Conservation (phyloP, 35 echinoderm and acorn worm species). For the Apostichopus parvimensis region DNA sequence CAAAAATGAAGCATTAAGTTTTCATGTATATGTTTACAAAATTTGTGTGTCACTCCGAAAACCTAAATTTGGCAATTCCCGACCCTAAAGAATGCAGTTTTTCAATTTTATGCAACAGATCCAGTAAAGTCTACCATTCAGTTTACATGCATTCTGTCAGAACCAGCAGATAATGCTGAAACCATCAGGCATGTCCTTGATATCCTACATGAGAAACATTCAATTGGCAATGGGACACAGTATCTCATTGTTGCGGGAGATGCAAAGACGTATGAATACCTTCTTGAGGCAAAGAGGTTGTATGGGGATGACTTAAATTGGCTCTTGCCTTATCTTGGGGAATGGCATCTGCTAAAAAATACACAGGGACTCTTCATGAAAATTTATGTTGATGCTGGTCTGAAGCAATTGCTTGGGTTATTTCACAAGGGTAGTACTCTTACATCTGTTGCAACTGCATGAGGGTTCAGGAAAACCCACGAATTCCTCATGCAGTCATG, state of each 20-base stretch:
- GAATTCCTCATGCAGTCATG: conserved; percentile 46
- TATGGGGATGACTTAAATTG: conserved; percentile 57
- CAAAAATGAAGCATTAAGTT: too few relatives aligned
- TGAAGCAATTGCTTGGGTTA: not conserved
- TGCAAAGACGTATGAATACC: conserved; percentile 57
- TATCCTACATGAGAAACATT: conserved; percentile 45
- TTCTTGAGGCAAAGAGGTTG: conserved; percentile 38
- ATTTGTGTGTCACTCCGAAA: too few relatives aligned
- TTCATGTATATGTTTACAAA: too few relatives aligned
- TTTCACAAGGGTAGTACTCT: not conserved
- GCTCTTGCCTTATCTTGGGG: not conserved
- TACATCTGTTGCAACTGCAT: not conserved
- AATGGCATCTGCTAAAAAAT: too few relatives aligned
- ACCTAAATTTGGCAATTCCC: too few relatives aligned
- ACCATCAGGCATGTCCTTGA: conserved; percentile 41
- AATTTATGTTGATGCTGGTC: not conserved
- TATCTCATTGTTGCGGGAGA: conserved; percentile 66
- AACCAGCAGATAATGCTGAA: conserved; percentile 47
- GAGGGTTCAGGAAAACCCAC: conserved; percentile 8
- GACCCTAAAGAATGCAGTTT: too few relatives aligned
- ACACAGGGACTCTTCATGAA: not conserved
- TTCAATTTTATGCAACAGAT: too few relatives aligned
- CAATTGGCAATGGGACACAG: not conserved
- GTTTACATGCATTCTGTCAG: conserved; percentile 28
- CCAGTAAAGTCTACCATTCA: not conserved